Conservation (phyloP, 2,888 invertebrate species). For the Patella pellucida region DNA sequence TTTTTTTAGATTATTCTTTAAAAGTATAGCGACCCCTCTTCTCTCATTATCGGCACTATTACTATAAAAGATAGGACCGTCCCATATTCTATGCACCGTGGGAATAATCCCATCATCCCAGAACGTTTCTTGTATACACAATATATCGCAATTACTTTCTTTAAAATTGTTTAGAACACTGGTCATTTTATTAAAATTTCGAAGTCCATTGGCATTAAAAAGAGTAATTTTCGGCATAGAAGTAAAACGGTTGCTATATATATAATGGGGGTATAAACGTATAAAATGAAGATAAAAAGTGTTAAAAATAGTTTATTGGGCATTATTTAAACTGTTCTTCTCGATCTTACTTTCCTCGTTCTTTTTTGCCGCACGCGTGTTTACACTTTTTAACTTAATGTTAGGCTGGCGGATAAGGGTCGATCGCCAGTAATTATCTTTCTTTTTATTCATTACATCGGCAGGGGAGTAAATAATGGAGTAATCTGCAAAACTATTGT, state of each 20-base stretch:
- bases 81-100: constrained; percentile 7
- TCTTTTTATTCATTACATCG: too few relatives aligned
- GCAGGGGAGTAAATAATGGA: too few relatives aligned
- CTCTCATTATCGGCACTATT: neutral
- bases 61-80: constrained; percentile 5
- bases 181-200: neutral
- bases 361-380: too few relatives aligned
- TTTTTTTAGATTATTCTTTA: constrained; percentile 7
- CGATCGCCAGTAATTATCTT: too few relatives aligned
- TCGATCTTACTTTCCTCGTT: too few relatives aligned
- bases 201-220: neutral
- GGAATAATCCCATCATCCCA: constrained; percentile 6
- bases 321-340: too few relatives aligned
- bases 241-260: neutral
- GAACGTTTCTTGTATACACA: constrained; percentile 18
- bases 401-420: too few relatives aligned
- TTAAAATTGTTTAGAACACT: neutral
- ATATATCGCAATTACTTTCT: neutral
- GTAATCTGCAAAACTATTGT: too few relatives aligned
- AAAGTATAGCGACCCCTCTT: constrained; percentile 20
- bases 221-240: neutral
- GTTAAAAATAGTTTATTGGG: too few relatives aligned
- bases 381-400: too few relatives aligned
- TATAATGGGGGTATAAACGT: too few relatives aligned
- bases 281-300: too few relatives aligned